Conservation (phyloP, 2,888 invertebrate genomes). For the Polyploca ridens region DNA sequence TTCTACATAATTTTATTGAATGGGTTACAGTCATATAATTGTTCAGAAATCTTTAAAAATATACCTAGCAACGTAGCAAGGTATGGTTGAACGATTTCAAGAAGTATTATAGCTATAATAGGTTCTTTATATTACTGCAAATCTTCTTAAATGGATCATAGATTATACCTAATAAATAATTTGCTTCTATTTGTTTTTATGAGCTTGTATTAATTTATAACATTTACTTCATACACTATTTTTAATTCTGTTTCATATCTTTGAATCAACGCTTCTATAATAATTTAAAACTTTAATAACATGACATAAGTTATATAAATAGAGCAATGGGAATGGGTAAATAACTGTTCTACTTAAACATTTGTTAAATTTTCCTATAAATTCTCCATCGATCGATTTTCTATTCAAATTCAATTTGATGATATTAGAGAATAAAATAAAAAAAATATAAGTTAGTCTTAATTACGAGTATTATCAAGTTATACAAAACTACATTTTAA, state of each 20-base stretch:
- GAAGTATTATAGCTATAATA: too few species aligned
- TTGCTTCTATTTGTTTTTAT: too few species aligned
- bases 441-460: not conserved
- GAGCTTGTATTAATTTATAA: too few species aligned
- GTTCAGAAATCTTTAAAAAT: not conserved
- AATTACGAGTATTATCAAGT: not conserved
- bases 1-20: not conserved
- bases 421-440: conserved; percentile 6
- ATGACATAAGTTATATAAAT: not conserved
- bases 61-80: too few species aligned
- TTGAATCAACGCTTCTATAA: not conserved
- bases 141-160: too few species aligned
- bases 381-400: not conserved
- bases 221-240: not conserved
- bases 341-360: not conserved
- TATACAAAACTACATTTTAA: conserved; percentile 18
- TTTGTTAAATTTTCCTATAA: not conserved
- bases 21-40: not conserved
- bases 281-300: not conserved
- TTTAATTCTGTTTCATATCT: not conserved
- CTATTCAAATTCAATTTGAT: conserved; percentile 16
- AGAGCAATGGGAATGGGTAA: not conserved
- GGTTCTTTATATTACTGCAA: too few species aligned
- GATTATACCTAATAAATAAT: too few species aligned
- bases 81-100: not conserved